Percentiles rank a stretch among this genome's conserved stretches.
phyloP scores from a whole-genome alignment of 2,113 vertebrate genomes.

The rabbit (Oryctolagus cuniculus) region mOryCun1.1 NC_091442.1:37854501-37855000 shows the following conservation, averaged over 20 bases:
- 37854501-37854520: not conserved
- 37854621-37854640: not conserved
- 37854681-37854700: not conserved
- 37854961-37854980: not conserved
- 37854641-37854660: not conserved
- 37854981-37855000: rapidly evolving
- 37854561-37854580: not conserved
- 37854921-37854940: not conserved
- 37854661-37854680: not conserved
- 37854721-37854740: not conserved
- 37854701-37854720: not conserved
- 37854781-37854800: not conserved
- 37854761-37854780: not conserved
- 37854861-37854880: rapidly evolving
- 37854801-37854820: not conserved
- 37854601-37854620: not conserved
- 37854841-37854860: not conserved
- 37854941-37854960: not conserved
- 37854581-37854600: not conserved
- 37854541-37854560: not conserved
- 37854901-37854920: rapidly evolving
- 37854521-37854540: not conserved
- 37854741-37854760: too few relatives aligned
- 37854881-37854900: rapidly evolving
- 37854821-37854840: not conserved